Evolutionary conservation across 2,888 invertebrate genomes (phyloP), one percentile per base, ranked within the genome.

Genomic region (Chironomus tentans): DNA sequence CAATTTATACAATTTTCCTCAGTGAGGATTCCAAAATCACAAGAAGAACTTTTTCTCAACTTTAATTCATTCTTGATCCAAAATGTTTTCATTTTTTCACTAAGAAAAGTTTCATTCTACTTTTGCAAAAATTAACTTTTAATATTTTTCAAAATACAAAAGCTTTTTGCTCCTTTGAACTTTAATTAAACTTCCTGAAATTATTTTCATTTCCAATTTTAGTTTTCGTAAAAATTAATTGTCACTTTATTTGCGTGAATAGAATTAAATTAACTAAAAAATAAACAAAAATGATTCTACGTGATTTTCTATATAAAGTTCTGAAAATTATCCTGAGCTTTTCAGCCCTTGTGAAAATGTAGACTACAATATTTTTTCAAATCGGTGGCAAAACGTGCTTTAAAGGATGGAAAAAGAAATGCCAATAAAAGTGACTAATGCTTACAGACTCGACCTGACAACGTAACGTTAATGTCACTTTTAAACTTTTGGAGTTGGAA

Each of bases 291-390:
- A 65, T 21, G 4, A 65, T 65, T 65, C 65, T 65, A 65, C 65
- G 65, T 65, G 65, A 18, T 65, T 65, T 24, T 65, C 65, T 65
- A 22, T 65, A 65, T 12, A 65, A 65, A 21, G 21, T 65, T 22
- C 22, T 22, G 46, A 70, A 70, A 70, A 12, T 56, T 56, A 21
- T 69, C 69, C 69, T 38, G 69, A 69, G 47, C 69, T 38, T 69
- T 69, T 69, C 28, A 38, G 22, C 71, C 22, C 61, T 56, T 56
- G 22, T 7, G 10, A 24, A 24, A 65, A 65, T 5, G 18, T 28
- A 28, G 5, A 28, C 28, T 28, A 28, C 28, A 28, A 1, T 28
- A 4, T 3, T 28, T 28, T 28, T 28, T 4, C 28, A n/a, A n/a
- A n/a, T n/a, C n/a, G n/a, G n/a, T n/a, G n/a, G n/a, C n/a, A 28